phyloP scores from a whole-genome alignment of 2,113 vertebrate genomes.

The Austrofundulus limnaeus region DNA sequence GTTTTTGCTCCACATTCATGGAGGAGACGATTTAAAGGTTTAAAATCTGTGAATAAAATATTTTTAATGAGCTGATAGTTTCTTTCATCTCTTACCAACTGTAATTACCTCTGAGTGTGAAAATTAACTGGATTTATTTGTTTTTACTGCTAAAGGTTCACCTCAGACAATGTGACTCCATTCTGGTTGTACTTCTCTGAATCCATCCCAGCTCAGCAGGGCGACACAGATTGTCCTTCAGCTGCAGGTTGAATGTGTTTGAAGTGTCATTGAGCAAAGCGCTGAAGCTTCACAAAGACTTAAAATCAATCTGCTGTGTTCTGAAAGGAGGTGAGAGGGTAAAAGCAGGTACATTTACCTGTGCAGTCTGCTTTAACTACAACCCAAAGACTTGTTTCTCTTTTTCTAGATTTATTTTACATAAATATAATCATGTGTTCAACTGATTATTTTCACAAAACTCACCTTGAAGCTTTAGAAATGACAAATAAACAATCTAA shows the following conservation, averaged over 20 bases:
- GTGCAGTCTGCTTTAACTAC: conserved; percentile 1
- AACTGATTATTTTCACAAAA: neutral
- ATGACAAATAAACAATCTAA: neutral
- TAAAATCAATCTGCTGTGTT: too few relatives aligned
- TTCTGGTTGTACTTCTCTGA: conserved; percentile 14
- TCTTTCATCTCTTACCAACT: too few relatives aligned
- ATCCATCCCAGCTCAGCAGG: conserved; percentile 32
- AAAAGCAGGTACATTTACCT: neutral
- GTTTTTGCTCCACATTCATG: too few relatives aligned
- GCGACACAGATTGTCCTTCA: conserved; percentile 38
- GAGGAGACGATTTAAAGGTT: too few relatives aligned
- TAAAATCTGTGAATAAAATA: too few relatives aligned
- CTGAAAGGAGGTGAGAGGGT: neutral
- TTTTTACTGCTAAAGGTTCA: too few relatives aligned
- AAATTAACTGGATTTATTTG: too few relatives aligned
- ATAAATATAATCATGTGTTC: too few relatives aligned
- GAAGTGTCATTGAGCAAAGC: conserved; percentile 18
- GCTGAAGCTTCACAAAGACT: neutral
- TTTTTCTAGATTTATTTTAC: too few relatives aligned
- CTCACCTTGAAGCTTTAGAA: neutral
- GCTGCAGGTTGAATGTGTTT: conserved; percentile 7
- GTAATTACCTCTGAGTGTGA: too few relatives aligned
- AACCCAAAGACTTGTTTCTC: too few relatives aligned
- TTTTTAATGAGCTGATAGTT: too few relatives aligned
- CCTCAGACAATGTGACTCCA: conserved; percentile 27